Base-by-base conservation (phyloP, 2,888 invertebrate genomes). In the Drosophila demipolita region DNA sequence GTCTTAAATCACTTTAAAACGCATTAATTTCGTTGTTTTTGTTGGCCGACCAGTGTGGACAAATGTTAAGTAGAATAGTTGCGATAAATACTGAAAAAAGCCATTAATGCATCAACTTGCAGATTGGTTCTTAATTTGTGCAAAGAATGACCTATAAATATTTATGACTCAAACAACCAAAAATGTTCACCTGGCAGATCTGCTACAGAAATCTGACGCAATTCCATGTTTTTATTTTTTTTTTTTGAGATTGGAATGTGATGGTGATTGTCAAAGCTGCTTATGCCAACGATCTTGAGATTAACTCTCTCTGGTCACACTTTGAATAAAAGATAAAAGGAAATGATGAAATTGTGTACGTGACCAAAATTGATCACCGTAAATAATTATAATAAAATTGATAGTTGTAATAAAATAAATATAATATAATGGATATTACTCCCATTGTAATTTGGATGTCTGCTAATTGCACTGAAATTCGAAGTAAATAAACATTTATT, bases 401-500 rank as follows among this genome's bases (percentile, higher is more conserved):
- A 36, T 12, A 0, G 4, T 36, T 36, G 0, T 36, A 36, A 36
- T 12, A 12, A 36, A 35, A 35, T 11, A 35, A n/a, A 20, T n/a
- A 5, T 5, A 26, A 20, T 40, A 40, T n/a, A 40, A n/a, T 40
- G 8, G n/a, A 7, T 38, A n/a, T 32, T 29, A 3, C 1, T 0
- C 2, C 1, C 5, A 49, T 26, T n/a, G 29, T 9, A 33, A 58
- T 23, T 58, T 62, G 12, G 2, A 26, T 42, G 40, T 36, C 40
- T 32, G 32, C n/a, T 32, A 15, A 29, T 40, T 53, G 53, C 23
- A 11, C 26, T 15, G n/a, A 8, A 42, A 62, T 26, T 40, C 29
- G 15, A 54, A 64, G 40, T 26, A 57, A 75, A 49, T 60, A 38
- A 52, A 75, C 73, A 78, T 58, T 66, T 77, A 73, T 78, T 72